These are phyloP conservation scores for Diaprepes abbreviatus DNA, from an alignment of 2,888 invertebrate genomes.

Conservation along the genomic window DNA sequence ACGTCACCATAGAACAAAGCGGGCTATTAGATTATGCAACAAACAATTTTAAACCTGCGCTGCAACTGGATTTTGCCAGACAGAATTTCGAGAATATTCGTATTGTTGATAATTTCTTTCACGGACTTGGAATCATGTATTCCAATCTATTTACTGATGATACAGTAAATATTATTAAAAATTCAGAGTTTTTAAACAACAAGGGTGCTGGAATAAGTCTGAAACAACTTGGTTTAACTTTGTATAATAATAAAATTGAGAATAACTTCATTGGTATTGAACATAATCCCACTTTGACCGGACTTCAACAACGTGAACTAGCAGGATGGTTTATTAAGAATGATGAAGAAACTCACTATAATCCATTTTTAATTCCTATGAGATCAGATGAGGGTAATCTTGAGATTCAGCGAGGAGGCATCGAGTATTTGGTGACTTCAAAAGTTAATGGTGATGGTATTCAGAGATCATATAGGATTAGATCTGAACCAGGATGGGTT, in stretches of 20 bases:
- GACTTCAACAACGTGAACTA: conserved; percentile 88
- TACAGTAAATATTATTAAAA: conserved; percentile 83
- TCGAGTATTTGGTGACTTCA: conserved; percentile 85
- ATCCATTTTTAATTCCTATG: conserved; percentile 80
- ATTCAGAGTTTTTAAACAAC: conserved; percentile 88
- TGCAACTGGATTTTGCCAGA: conserved; percentile 88
- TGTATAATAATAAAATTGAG: conserved; percentile 83
- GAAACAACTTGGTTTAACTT: conserved; percentile 87
- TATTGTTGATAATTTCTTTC: conserved; percentile 88
- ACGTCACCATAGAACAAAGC: conserved; percentile 90
- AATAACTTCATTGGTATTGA: conserved; percentile 92
- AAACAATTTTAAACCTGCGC: conserved; percentile 87
- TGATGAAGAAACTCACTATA: conserved; percentile 81
- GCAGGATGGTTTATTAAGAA: conserved; percentile 90
- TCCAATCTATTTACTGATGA: conserved; percentile 93
- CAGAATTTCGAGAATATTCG: conserved; percentile 87
- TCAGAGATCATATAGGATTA: conserved; percentile 73
- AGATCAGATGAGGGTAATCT: conserved; percentile 67
- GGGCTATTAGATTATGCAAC: conserved; percentile 95
- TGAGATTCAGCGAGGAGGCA: conserved; percentile 71
- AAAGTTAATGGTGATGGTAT: conserved; percentile 73
- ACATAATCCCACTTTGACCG: conserved; percentile 90
- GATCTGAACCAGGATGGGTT: conserved; percentile 86
- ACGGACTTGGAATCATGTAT: conserved; percentile 94
- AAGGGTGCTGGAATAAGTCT: conserved; percentile 91